phyloP scores from a whole-genome alignment of 64 coral and sea anemone species.

The Stichodactyla helianthus region DNA sequence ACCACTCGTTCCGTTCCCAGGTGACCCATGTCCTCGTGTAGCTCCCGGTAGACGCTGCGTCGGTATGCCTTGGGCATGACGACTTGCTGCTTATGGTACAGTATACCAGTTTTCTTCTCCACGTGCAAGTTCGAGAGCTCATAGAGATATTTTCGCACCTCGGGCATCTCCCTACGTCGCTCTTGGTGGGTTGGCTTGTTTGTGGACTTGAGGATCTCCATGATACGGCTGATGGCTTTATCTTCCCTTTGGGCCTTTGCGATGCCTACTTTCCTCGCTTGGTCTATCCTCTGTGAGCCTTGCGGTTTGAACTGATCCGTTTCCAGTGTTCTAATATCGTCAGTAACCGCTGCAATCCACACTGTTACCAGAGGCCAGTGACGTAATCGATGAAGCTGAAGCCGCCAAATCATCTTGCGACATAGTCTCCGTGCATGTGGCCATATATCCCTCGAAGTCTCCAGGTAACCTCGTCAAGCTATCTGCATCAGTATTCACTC shows the following conservation, averaged over 20 bases:
- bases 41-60: conserved; percentile 41
- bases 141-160: conserved; percentile 23
- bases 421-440: too few relatives aligned
- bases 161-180: not conserved
- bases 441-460: too few relatives aligned
- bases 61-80: conserved; percentile 7
- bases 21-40: conserved; percentile 39
- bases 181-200: not conserved
- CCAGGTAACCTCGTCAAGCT: conserved; percentile 4
- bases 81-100: conserved; percentile 28
- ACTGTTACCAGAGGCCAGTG: too few relatives aligned
- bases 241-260: too few relatives aligned
- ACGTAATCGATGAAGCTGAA: too few relatives aligned
- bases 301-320: too few relatives aligned
- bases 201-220: not conserved
- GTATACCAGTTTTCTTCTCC: conserved; percentile 5
- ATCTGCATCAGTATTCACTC: not conserved
- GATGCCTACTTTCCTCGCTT: too few relatives aligned
- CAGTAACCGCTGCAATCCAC: too few relatives aligned
- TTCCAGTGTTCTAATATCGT: too few relatives aligned
- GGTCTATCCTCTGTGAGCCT: too few relatives aligned
- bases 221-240: not conserved
- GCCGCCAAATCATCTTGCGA: too few relatives aligned
- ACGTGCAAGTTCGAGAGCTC: not conserved
- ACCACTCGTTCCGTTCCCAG: conserved; percentile 1